A percentile compares a stretch with the other conserved stretches of the same genome.
Evolutionary conservation across 1,140 invertebrate genomes (phyloP).

Genomic region (Metaphire vulgaris): DNA sequence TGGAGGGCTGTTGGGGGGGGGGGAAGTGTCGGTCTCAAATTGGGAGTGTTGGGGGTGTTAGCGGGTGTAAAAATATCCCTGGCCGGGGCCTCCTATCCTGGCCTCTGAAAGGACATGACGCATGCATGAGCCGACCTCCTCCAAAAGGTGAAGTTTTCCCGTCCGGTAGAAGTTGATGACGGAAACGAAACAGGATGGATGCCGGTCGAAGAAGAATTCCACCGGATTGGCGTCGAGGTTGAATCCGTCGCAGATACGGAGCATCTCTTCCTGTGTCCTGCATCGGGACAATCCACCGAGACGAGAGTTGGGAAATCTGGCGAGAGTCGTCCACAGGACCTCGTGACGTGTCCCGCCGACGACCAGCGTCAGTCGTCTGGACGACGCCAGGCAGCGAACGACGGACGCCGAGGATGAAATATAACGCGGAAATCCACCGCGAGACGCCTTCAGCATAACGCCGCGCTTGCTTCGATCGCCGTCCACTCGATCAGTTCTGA

Average conservation of each 20-base stretch:
- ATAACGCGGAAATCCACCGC: background rate
- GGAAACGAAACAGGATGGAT: constrained; percentile 16
- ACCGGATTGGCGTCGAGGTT: constrained; percentile 5
- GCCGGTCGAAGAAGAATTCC: constrained; percentile 27
- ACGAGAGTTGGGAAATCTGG: constrained; percentile 86
- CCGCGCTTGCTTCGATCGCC: too few species aligned
- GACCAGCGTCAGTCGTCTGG: constrained; percentile 70
- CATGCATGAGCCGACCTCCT: constrained; percentile 11
- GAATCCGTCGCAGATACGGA: constrained; percentile 22
- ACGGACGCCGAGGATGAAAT: background rate
- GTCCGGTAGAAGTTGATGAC: constrained; percentile 26
- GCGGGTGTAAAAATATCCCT: too few species aligned
- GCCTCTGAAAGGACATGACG: too few species aligned
- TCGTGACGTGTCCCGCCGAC: constrained; percentile 94
- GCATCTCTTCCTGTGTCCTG: constrained; percentile 60
- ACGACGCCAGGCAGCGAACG: constrained; percentile 6
- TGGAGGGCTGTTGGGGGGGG: too few species aligned
- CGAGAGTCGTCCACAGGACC: constrained; percentile 89
- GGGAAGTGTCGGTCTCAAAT: too few species aligned
- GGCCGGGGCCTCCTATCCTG: too few species aligned
- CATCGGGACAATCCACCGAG: constrained; percentile 84
- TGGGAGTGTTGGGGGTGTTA: too few species aligned
- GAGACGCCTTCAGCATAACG: too few species aligned
- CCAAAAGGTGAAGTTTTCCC: constrained; percentile 24
- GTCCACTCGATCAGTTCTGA: too few species aligned